These are phyloP conservation scores for Ambastaia sidthimunki DNA, from an alignment of 2,797 vertebrate genomes.

Conservation along the genomic window DNA sequence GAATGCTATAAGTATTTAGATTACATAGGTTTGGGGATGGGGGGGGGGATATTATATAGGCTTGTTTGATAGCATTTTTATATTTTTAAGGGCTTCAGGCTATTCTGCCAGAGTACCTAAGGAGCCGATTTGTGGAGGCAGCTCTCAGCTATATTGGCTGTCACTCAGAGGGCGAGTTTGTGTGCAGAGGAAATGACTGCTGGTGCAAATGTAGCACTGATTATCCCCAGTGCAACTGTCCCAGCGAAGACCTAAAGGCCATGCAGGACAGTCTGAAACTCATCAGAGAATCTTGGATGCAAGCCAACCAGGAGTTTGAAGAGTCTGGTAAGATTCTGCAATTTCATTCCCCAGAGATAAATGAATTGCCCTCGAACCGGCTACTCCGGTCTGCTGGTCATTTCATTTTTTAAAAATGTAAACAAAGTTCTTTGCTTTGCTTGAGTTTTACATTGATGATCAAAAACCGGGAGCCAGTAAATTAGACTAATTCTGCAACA, in stretches of 20 bases:
- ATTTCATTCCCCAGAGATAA: not conserved
- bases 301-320: slow-evolving; percentile 90
- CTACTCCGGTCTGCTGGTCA: not conserved
- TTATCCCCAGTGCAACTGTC: slow-evolving; percentile 94
- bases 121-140: slow-evolving; percentile 90
- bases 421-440: not conserved
- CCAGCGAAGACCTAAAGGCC: slow-evolving; percentile 90
- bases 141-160: slow-evolving; percentile 95
- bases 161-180: slow-evolving; percentile 94
- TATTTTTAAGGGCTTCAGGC: slow-evolving; percentile 88
- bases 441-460: not conserved
- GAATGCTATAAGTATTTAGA: not conserved
- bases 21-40: not conserved
- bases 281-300: slow-evolving; percentile 87
- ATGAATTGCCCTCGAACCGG: not conserved
- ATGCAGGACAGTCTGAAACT: slow-evolving; percentile 91
- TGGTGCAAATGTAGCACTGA: slow-evolving; percentile 89
- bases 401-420: not conserved
- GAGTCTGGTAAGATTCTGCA: slow-evolving; percentile 85
- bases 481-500: not conserved
- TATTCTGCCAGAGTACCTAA: slow-evolving; percentile 91
- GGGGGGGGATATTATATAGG: not conserved
- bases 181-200: slow-evolving; percentile 94
- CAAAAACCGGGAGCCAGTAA: not conserved
- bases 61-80: slow-evolving; percentile 31